Evolutionary conservation across 1,140 invertebrate species (phyloP), one percentile per base, ranked within the genome.

Genomic region (Cyrtorhinus lividipennis): DNA sequence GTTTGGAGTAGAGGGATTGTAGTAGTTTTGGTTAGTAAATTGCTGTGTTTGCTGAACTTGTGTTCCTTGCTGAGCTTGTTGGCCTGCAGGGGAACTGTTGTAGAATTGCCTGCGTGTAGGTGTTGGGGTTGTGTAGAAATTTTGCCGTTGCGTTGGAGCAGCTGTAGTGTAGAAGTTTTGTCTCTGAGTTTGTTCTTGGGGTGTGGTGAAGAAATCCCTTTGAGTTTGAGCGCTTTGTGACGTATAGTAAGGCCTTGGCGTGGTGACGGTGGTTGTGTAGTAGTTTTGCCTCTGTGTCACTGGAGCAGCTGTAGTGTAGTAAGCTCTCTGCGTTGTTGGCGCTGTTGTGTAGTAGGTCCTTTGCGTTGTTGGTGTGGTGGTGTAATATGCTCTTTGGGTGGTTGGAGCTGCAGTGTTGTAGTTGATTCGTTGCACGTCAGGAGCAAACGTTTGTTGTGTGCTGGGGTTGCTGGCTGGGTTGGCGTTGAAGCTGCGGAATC

Each of bases 1-100:
- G 48, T 38, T 38, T 38, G 5, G 30, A 38, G 62, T 62, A 25
- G 53, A 46, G 20, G 60, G 60, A 26, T 26, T 62, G 44, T 62
- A 62, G 20, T 62, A 18, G 60, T 62, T 45, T 45, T 48, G 45
- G 15, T n/a, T 22, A 2, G 24, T n/a, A 23, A 38, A 27, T 20
- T 24, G 8, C 25, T 27, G 25, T 2, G 57, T 24, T 27, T 13
- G 5, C 5, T 5, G 5, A 18, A 30, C 53, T 63, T 15, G 30
- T 46, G 2, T 18, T 20, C 18, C 24, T 44, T 15, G 62, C 56
- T 25, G 57, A 10, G 5, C 5, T 59, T 30, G 24, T 23, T 15
- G 2, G 3, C 3, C 57, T 23, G 24, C 13, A 12, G 57, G 15
- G 57, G 13, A 13, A 25, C 3, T 10, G 18, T 56, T 8, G 53